phyloP scores from a whole-genome alignment of 2,113 vertebrate species.

The Pavo muticus region DNA sequence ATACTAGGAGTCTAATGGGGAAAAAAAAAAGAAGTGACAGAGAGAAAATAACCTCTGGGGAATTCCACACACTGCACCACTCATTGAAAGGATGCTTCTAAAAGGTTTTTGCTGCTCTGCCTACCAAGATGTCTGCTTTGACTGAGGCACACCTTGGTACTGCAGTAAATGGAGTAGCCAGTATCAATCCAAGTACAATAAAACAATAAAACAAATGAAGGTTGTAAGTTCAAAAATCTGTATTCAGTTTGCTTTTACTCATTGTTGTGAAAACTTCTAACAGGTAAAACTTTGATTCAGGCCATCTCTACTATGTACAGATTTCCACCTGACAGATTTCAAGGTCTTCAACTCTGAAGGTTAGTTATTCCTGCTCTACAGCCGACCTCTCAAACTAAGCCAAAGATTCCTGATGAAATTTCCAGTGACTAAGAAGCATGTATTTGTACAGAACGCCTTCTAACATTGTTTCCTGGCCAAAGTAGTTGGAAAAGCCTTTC shows the following conservation, averaged over 20 bases:
- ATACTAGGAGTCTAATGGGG: not conserved
- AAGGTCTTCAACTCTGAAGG: not conserved
- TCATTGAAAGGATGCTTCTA: not conserved
- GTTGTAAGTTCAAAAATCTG: not conserved
- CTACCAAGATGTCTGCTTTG: not conserved
- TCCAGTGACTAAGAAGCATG: not conserved
- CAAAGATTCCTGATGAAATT: not conserved
- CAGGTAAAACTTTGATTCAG: not conserved
- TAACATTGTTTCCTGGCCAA: not conserved
- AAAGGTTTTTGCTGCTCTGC: not conserved
- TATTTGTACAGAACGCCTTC: not conserved
- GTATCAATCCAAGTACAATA: not conserved
- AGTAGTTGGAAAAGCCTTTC: not conserved
- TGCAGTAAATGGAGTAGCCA: not conserved
- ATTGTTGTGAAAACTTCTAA: not conserved
- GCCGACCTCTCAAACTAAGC: not conserved
- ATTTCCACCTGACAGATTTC: not conserved
- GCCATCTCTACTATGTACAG: not conserved
- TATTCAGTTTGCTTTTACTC: not conserved
- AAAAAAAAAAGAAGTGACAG: not conserved
- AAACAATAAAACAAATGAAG: not conserved
- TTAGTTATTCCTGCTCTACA: not conserved
- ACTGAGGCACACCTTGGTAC: not conserved
- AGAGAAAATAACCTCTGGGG: not conserved
- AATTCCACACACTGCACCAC: not conserved